Base-by-base conservation (phyloP, 1,140 invertebrate genomes). In the Tetragonula clypearis region DNA sequence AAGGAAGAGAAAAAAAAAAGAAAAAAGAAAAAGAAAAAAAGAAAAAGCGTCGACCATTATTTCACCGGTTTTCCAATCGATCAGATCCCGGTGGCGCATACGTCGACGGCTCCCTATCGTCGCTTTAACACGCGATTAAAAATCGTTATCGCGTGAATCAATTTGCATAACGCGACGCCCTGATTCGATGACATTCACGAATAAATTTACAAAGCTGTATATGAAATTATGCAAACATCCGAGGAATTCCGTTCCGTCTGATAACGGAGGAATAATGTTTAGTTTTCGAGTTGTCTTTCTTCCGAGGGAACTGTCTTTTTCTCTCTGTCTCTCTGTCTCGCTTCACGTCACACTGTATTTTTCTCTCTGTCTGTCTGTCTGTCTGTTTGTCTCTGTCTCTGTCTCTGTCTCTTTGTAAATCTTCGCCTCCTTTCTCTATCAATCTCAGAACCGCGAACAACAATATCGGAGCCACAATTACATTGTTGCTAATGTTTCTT, bases 161-260 rank as follows among this genome's bases (percentile, higher is more conserved):
- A 81, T 88, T 88, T 88, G 86, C 86, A 89, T 88, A 82, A 81
- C 26, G 68, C 26, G 60, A 75, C 17, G 19, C n/a, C 35, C 55
- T 73, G 66, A 49, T 41, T 23, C 26, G 55, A 11, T 62, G 21
- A 75, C 75, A 68, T 71, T 74, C 55, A 56, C 14, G 88, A 87
- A 89, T 88, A 88, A 86, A 89, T 89, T 88, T 88, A 60, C 78
- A 60, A 86, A 79, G 53, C 82, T n/a, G 68, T 82, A 87, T 82
- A 87, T 56, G 79, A 89, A 81, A 86, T 89, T 89, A 89, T 88
- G 79, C 14, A 85, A 89, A 88, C 78, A 68, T 30, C 21, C 0
- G 41, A 23, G 53, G 4, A 86, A 65, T 76, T 41, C 49, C 30
- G 12, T 72, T 5, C 58, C 35, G 41, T 26, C 56, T 14, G 6